Conservation (phyloP, 2,113 vertebrate genomes). For the Rhinopomastus cyanomelas region DNA sequence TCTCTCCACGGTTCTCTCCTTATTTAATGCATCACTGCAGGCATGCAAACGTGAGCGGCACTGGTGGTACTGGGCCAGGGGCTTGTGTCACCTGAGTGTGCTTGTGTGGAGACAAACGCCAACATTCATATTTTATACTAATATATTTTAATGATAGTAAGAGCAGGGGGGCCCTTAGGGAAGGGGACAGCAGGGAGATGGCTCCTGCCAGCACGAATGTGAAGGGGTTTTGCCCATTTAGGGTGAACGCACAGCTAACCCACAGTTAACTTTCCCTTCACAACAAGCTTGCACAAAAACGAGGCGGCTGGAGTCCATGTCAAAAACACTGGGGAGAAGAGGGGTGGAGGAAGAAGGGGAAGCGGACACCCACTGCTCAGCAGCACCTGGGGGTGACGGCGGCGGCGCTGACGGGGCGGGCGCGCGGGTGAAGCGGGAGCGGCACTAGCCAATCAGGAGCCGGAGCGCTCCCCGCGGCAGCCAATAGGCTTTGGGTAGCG, state of each 20-base stretch:
- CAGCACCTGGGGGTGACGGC: accelerated
- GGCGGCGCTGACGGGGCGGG: too few species aligned
- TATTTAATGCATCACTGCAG: not conserved
- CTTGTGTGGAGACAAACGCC: not conserved
- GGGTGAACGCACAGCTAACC: accelerated
- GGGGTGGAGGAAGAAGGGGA: too few species aligned
- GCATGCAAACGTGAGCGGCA: accelerated
- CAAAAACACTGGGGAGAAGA: too few species aligned
- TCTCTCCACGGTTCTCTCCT: too few species aligned
- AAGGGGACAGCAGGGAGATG: too few species aligned
- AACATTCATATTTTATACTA: too few species aligned
- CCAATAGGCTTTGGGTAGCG: too few species aligned
- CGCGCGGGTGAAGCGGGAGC: too few species aligned
- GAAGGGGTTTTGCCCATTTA: not conserved
- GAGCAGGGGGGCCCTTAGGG: not conserved
- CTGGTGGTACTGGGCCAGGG: not conserved
- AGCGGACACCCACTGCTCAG: accelerated
- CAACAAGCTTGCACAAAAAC: not conserved
- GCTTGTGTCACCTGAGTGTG: not conserved
- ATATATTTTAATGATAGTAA: too few species aligned
- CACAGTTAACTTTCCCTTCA: too few species aligned
- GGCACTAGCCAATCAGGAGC: too few species aligned
- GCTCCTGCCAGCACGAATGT: not conserved
- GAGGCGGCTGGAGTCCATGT: not conserved
- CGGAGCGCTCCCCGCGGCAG: too few species aligned